Base-by-base conservation (phyloP, 1,140 invertebrate species). In the Lithobius niger region DNA sequence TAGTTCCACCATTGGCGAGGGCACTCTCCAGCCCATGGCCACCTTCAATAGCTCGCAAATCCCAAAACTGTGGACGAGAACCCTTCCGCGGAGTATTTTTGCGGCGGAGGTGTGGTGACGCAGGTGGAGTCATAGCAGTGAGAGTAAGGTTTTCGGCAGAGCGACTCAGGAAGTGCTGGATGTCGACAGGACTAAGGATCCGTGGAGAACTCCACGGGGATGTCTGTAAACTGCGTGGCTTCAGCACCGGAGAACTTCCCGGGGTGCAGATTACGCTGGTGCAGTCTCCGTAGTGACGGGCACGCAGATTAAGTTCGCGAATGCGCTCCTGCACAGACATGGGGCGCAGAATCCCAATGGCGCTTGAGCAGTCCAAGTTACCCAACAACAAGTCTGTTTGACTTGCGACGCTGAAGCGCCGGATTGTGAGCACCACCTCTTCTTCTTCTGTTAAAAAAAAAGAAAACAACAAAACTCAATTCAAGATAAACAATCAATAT, bases 161-260 rank as follows among this genome's bases (percentile, higher is more conserved):
- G 27, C 68, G 65, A 59, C 73, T 75, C 42, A 76, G 63, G 27
- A 75, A 69, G 25, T 76, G 73, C 10, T 71, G 65, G 26, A 74
- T 67, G 59, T 76, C 74, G 3, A 76, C 74, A 19, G 74, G 74
- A 57, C 73, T 74, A 13, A 76, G 61, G 13, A 76, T 73, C 26
- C 73, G 65, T 1, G 75, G 75, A 1, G 75, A 76, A 59, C 71
- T 74, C 75, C 75, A 77, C 0, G 75, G 75, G 13, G 74, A 75
- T 54, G 67, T 71, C 64, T 74, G 71, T 52, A 74, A 64, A 57
- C 72, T 76, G 56, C 67, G 61, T 54, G 70, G 69, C 18, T 69
- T 70, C 51, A 66, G 63, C 19, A 67, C 44, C 54, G 65, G 60
- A 31, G 61, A 55, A 26, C 27, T 4, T 6, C 48, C 48, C 2